Base-by-base conservation (phyloP, 2,113 vertebrate genomes). In the Lates calcarifer region DNA sequence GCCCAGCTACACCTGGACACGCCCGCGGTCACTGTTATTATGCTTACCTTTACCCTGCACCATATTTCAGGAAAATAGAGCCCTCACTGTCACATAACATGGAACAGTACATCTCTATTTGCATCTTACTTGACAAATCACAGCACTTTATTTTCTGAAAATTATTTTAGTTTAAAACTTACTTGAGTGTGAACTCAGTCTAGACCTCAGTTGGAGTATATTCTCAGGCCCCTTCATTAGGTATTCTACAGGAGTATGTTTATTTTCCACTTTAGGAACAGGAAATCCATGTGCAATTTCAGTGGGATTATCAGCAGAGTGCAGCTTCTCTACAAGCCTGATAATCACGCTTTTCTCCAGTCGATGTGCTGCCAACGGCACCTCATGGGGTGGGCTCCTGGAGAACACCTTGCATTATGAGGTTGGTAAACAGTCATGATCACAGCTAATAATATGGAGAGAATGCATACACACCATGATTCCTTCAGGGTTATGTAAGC, bases 221-320 rank as follows among this genome's bases (percentile, higher is more conserved):
- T 71, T 78, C 62, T 49, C 24, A 28, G 74, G 22, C 56, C 43
- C 53, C 66, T 41, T 90, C 79, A 89, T 87, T 82, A 78, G 31
- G 61, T 74, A 90, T 92, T 91, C 90, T 24, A 18, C 69, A n/a
- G 22, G 55, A 64, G 87, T 80, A 10, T 86, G 82, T 91, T 91
- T 91, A 81, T 83, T 86, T 89, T 84, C 86, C 81, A 83, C 86
- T 77, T 82, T 57, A 47, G 35, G 64, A 91, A 90, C 85, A 93
- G 92, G 86, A 94, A 91, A 93, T 92, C 90, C 83, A 90, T 91
- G 86, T 82, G 86, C 81, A 90, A 91, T 90, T 93, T 92, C 90
- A 77, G 74, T 4, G 64, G 90, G 89, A 92, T 92, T 93, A 93
- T 91, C 91, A 92, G 88, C 76, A 60, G 60, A 85, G 78, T 33